Evolutionary conservation across 1,140 invertebrate genomes (phyloP), one percentile per base, ranked within the genome.

Genomic region (Idris sp.): DNA sequence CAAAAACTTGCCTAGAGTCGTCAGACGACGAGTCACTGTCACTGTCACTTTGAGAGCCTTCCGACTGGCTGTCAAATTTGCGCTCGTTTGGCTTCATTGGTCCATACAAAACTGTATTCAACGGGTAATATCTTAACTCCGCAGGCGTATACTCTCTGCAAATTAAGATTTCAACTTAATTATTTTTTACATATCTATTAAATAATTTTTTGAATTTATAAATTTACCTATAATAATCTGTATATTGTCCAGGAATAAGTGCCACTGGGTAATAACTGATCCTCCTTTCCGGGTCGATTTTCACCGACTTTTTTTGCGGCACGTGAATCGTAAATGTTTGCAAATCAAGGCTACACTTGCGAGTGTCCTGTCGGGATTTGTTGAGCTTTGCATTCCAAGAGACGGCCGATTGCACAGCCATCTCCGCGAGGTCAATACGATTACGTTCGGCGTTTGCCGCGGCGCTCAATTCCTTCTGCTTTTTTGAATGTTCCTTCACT

Each of bases 241-340:
- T 93, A 87, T 92, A 98, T 87, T 99, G 97, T 51, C 97, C 97
- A 13, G 96, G 96, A 69, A 99, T 92, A 38, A 98, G 87, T 22
- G 96, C 91, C 16, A 98, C 91, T 11, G 97, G 97, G 89, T 98
- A 98, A 84, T 92, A 87, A 51, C 92, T 92, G n/a, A 91, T 77
- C 2, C 88, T 88, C 26, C 61, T 38, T n/a, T 85, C 74, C 9
- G 88, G 80, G 41, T 89, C 84, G 19, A 89, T 79, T 62, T 90
- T 84, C 18, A 88, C 81, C 65, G 89, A 86, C 41, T 79, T 87
- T 33, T 89, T 87, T 6, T 78, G 73, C 1, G 93, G 92, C 78
- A 91, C 91, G 74, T 95, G 94, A 67, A 96, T 87, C 1, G 91
- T 92, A 59, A 92, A 91, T 26, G 91, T 92, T 85, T 96, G 94